Evolutionary conservation across 2,797 vertebrate species (phyloP).

Genomic region (Esox masquinongy): DNA sequence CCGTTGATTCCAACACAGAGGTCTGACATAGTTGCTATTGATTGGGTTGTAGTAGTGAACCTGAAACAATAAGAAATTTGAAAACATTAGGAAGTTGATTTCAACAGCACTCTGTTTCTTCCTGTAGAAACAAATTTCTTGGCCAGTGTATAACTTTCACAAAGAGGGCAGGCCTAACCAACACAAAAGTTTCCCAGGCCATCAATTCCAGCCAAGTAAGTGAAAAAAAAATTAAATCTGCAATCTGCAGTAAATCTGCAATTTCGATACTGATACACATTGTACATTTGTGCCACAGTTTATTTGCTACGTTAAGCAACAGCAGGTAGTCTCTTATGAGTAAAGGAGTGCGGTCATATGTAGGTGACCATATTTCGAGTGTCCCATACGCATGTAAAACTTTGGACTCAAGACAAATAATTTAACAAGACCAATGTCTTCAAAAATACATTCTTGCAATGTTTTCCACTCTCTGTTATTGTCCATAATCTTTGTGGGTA

Average conservation of each 20-base stretch:
- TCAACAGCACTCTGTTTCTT: neutral
- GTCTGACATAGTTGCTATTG: slow-evolving; percentile 73
- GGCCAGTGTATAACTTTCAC: neutral
- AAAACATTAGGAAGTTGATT: neutral
- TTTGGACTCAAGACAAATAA: too few species aligned
- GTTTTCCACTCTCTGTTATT: too few species aligned
- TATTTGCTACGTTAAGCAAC: neutral
- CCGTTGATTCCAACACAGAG: slow-evolving; percentile 85
- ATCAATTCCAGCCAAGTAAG: neutral
- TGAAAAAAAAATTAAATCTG: too few species aligned
- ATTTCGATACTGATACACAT: neutral
- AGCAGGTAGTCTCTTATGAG: neutral
- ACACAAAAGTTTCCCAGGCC: neutral
- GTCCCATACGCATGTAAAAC: too few species aligned
- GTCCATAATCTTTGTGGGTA: too few species aligned
- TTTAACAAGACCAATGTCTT: too few species aligned
- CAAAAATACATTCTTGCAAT: too few species aligned
- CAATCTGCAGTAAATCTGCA: neutral
- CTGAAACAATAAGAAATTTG: slow-evolving; percentile 44
- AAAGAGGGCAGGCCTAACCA: neutral
- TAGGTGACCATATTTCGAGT: too few species aligned
- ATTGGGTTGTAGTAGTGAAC: slow-evolving; percentile 38
- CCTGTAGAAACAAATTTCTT: neutral
- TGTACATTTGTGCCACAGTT: neutral
- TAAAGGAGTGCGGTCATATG: too few species aligned